Percentiles rank a stretch among this genome's conserved stretches.
Conservation (phyloP, 2,888 invertebrate genomes). For the Drosophila gaucha region DNA sequence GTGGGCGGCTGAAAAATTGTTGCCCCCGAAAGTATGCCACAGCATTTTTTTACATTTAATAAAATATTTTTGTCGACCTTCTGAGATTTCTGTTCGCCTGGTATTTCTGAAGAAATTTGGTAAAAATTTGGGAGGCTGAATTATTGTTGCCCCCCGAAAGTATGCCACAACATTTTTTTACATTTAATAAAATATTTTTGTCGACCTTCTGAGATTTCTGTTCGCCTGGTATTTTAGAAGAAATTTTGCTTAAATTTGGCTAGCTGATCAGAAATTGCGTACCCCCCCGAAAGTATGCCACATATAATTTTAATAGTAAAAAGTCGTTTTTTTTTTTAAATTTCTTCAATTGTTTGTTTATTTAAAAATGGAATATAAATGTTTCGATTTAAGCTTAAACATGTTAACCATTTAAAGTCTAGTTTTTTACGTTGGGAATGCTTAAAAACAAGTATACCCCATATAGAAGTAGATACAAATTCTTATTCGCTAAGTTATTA, state of each 20-base stretch:
- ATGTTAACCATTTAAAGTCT: background rate
- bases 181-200: background rate
- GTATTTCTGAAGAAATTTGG: background rate
- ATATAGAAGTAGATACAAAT: slow-evolving; percentile 3
- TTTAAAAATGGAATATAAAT: too few species aligned
- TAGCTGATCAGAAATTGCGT: too few species aligned
- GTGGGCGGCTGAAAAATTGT: too few species aligned
- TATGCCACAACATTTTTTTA: too few species aligned
- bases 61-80: background rate
- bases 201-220: background rate
- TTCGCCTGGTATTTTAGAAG: background rate
- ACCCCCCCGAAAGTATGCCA: too few species aligned
- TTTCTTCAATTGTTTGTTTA: background rate
- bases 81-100: background rate
- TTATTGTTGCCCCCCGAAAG: too few species aligned
- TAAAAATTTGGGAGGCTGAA: too few species aligned
- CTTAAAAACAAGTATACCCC: background rate
- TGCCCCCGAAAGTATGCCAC: too few species aligned
- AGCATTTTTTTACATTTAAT: too few species aligned
- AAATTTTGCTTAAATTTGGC: background rate
- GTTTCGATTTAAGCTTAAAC: background rate
- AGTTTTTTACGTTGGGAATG: background rate
- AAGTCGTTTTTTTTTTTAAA: background rate
- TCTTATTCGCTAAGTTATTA: too few species aligned
- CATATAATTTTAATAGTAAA: too few species aligned